Evolutionary conservation across 1,140 invertebrate genomes (phyloP), one percentile per base, ranked within the genome.

Genomic region (Drosophila lacteicornis): DNA sequence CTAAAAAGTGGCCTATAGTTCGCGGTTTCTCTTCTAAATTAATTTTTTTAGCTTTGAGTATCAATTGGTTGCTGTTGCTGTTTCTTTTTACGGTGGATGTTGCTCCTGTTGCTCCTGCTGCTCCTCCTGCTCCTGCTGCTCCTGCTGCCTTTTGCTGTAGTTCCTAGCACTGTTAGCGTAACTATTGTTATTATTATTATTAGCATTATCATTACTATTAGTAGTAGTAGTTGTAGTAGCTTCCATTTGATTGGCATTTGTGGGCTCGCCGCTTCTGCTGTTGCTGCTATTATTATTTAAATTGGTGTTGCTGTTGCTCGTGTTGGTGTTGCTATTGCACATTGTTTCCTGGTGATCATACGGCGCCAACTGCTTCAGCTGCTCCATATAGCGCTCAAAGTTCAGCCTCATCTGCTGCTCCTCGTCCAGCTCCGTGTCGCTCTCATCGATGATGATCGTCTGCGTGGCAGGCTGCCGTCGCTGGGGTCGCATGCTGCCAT

Each of bases 191-290:
- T 63, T 49, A 51, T 77, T 82, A 60, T 81, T 69, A 76, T 62
- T 76, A 57, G 60, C 73, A 53, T 59, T 61, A 57, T 59, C 66
- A 22, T 42, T 69, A 61, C 51, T 77, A 63, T 53, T 82, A 49
- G 49, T 65, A 58, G 76, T 84, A 76, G 83, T 82, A 60, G 71
- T 79, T 67, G 84, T 88, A 78, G 78, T 88, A 88, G 84, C 84
- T 71, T 88, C 84, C 80, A 70, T 88, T 88, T 75, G 80, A 88
- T 88, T 88, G 84, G 83, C 76, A 87, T 87, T 88, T 62, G 69
- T 84, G 80, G 74, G 55, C 57, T 73, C 69, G 69, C 45, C 79
- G 56, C 56, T 82, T 68, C 49, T 66, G 73, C 45, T 87, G 75
- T 30, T 82, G 60, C 45, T 79, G 40, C 12, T 68, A 27, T 13